Conservation (phyloP, 2,797 vertebrate species). For the Pteronotus mesoamericanus region DNA sequence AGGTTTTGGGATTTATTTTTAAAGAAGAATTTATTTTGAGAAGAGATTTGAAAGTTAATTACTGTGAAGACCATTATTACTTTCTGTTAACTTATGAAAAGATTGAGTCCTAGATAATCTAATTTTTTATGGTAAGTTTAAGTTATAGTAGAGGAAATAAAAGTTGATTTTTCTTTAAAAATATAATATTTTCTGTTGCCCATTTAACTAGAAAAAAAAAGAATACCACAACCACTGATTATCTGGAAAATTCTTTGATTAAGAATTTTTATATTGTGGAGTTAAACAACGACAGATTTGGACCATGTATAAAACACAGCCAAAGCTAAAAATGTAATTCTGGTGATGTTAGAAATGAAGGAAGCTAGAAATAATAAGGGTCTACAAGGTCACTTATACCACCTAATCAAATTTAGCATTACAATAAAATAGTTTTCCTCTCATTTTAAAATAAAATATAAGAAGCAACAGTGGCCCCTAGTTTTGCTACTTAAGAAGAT, state of each 20-base stretch:
- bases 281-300: constrained; percentile 44
- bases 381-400: not conserved
- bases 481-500: not conserved
- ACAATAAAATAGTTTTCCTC: not conserved
- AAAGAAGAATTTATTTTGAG: constrained; percentile 33
- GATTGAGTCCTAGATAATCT: not conserved
- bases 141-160: not conserved
- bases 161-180: not conserved
- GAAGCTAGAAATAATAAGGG: not conserved
- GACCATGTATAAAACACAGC: constrained; percentile 31
- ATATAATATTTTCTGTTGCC: not conserved
- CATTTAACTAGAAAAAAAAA: not conserved
- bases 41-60: not conserved
- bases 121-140: not conserved
- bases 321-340: constrained; percentile 4
- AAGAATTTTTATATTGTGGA: not conserved
- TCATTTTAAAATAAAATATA: not conserved
- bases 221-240: not conserved
- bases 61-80: not conserved
- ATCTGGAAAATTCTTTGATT: not conserved
- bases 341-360: not conserved
- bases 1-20: constrained; percentile 38
- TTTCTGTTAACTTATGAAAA: not conserved
- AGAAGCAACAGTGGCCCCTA: not conserved
- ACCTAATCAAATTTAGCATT: not conserved